Conservation (phyloP, 64 coral and sea anemone genomes). For the Trachythela sp. region DNA sequence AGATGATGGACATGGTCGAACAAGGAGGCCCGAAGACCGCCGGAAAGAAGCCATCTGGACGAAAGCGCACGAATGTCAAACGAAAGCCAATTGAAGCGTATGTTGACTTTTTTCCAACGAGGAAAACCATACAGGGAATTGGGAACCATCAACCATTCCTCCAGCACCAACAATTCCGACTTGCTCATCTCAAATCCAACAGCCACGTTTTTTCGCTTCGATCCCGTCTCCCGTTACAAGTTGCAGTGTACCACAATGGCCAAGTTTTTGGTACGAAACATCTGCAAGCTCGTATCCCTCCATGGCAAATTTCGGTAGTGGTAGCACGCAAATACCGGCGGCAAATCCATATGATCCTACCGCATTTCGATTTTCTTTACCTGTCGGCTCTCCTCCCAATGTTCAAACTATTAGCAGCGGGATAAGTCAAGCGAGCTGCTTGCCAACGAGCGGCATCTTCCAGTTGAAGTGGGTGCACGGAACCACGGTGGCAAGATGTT, state of each 20-base stretch:
- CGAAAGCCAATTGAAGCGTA: background rate
- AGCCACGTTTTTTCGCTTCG: too few relatives aligned
- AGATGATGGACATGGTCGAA: conserved; percentile 45
- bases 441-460: background rate
- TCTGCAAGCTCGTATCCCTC: too few relatives aligned
- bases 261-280: too few relatives aligned
- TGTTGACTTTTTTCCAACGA: conserved; percentile 13
- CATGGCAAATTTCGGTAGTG: too few relatives aligned
- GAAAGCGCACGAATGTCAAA: conserved; percentile 2
- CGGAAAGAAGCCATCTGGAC: background rate
- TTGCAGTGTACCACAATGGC: too few relatives aligned
- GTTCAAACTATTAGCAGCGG: background rate
- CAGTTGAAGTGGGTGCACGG: conserved; percentile 23
- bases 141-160: background rate
- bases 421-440: background rate
- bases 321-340: too few relatives aligned
- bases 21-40: background rate
- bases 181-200: too few relatives aligned
- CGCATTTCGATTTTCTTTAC: background rate
- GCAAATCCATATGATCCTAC: too few relatives aligned
- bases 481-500: conserved; percentile 16
- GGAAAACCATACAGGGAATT: background rate
- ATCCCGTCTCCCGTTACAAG: too few relatives aligned
- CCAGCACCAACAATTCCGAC: background rate
- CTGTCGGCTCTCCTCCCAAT: background rate